Percentiles rank a stretch among this genome's conserved stretches.
phyloP scores from a whole-genome alignment of 2,797 vertebrate species.

The Urosaurus nigricauda region DNA sequence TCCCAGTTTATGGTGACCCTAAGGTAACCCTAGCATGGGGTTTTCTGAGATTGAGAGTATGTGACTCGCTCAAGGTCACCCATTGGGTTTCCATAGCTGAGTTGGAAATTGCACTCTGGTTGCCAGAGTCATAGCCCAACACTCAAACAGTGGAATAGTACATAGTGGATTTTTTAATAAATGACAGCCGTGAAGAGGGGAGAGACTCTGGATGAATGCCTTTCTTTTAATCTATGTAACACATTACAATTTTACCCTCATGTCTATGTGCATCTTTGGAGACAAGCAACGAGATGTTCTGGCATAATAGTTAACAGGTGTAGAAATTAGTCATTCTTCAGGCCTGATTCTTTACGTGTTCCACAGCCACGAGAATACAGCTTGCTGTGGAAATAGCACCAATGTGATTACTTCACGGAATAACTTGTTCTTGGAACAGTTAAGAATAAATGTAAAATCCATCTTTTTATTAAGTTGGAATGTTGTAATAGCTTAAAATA shows the following conservation, averaged over 20 bases:
- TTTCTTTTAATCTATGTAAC: too few species aligned
- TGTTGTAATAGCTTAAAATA: neutral
- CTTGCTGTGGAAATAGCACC: neutral
- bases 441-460: neutral
- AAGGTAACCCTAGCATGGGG: too few species aligned
- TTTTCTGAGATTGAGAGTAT: too few species aligned
- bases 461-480: neutral
- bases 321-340: neutral
- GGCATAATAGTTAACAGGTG: neutral
- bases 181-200: fast-evolving
- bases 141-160: neutral
- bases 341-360: neutral
- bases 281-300: neutral
- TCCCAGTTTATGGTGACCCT: too few species aligned
- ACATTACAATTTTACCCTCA: neutral
- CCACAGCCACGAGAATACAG: neutral
- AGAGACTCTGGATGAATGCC: too few species aligned
- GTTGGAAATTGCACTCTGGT: too few species aligned
- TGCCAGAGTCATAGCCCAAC: too few species aligned
- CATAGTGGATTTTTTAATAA: neutral
- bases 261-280: neutral
- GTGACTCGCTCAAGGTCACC: too few species aligned
- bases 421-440: neutral
- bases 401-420: neutral
- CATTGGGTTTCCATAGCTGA: too few species aligned